These are phyloP conservation scores for Desmophyllum pertusum DNA, from an alignment of 92 coral and sea anemone genomes.

Conservation along the genomic window DNA sequence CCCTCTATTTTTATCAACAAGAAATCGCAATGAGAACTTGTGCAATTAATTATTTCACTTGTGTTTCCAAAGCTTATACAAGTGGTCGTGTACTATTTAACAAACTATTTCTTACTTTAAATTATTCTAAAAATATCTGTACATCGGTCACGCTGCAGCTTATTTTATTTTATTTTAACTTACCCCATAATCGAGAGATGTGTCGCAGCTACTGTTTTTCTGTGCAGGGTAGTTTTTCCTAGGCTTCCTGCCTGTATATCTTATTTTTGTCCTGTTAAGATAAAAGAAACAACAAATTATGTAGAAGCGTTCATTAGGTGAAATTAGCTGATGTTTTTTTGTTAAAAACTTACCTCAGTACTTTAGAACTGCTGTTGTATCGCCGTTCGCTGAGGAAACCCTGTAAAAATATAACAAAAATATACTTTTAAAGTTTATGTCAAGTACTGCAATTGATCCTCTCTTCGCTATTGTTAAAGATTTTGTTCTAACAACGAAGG, in stretches of 20 bases:
- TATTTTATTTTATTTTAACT: not conserved
- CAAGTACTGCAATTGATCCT: not conserved
- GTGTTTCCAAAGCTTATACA: too few relatives aligned
- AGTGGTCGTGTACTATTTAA: too few relatives aligned
- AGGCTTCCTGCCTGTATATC: not conserved
- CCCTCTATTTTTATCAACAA: too few relatives aligned
- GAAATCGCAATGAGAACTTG: too few relatives aligned
- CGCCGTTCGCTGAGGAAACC: not conserved
- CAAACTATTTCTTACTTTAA: too few relatives aligned
- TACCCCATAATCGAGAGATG: not conserved
- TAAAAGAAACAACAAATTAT: not conserved
- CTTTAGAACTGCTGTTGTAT: not conserved
- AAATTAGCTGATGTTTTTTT: not conserved
- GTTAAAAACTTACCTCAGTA: slow-evolving; percentile 7
- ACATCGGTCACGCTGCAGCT: not conserved
- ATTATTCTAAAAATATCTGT: too few relatives aligned
- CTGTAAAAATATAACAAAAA: not conserved
- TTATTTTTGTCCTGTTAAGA: not conserved
- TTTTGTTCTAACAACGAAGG: too few relatives aligned
- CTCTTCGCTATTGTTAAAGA: not conserved
- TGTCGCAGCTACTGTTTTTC: not conserved
- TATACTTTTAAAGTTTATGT: not conserved
- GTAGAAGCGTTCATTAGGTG: not conserved
- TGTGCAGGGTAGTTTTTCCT: not conserved
- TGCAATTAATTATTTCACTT: too few relatives aligned